Conservation (phyloP, 2,888 invertebrate genomes). For the Perizoma affinitatum region DNA sequence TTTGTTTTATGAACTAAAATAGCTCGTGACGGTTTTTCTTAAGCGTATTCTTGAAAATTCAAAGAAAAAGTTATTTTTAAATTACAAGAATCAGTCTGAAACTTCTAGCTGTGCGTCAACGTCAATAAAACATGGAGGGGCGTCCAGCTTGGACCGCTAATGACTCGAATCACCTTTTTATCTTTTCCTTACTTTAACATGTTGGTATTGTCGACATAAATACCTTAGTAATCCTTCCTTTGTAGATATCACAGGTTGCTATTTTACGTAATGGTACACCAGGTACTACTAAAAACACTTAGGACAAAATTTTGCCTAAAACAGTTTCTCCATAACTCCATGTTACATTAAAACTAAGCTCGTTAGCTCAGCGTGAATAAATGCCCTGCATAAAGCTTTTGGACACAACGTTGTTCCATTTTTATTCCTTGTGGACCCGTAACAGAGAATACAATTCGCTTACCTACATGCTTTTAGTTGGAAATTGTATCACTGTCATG, state of each 20-base stretch:
- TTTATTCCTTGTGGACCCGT: constrained; percentile 44
- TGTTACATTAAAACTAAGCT: constrained; percentile 45
- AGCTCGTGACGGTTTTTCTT: no score
- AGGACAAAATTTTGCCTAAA: constrained; percentile 20
- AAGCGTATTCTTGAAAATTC: no score
- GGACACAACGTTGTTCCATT: constrained; percentile 48
- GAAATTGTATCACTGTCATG: background rate
- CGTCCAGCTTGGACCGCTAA: no score
- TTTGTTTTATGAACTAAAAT: no score
- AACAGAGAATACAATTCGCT: constrained; percentile 9
- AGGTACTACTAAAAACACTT: constrained; percentile 23
- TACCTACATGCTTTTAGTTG: constrained; percentile 10
- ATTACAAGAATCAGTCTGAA: no score
- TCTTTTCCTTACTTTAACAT: no score
- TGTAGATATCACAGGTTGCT: background rate
- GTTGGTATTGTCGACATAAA: no score
- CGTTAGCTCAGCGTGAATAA: constrained; percentile 44
- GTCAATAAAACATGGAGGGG: no score
- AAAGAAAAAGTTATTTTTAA: no score
- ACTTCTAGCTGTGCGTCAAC: no score
- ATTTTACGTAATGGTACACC: constrained; percentile 15
- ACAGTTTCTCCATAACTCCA: constrained; percentile 40
- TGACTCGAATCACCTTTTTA: no score
- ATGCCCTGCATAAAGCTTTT: constrained; percentile 49
- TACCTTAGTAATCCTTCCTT: no score